Base-by-base conservation (phyloP, 2,888 invertebrate genomes). In the Nymphalis urticae region DNA sequence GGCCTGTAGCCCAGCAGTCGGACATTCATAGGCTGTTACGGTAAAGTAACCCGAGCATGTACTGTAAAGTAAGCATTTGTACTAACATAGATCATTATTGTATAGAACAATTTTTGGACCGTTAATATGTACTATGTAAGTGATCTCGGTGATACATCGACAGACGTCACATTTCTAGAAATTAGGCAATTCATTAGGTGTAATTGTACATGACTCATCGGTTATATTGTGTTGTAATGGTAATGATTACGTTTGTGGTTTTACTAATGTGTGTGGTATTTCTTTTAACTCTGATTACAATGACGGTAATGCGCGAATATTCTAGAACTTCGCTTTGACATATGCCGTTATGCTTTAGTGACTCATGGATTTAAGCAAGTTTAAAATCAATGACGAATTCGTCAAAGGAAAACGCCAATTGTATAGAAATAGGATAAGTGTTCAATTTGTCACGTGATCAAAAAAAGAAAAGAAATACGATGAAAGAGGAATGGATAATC, bases 181-280 rank as follows among this genome's bases (percentile, higher is more conserved):
- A 88, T 90, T 87, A 87, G 88, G 87, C 90, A 89, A 90, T 88
- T 91, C 91, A 91, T 92, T 91, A 92, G 80, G 75, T 80, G 80
- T 86, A 85, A 91, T 92, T 92, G 92, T 91, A 74, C 76, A 75
- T 92, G 91, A 92, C 74, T 90, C 89, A 87, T 88, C 88, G 73
- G 76, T 75, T 73, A 72, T 71, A 72, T 75, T 76, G 74, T 78
- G 75, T 73, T 73, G 71, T 77, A 75, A 77, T 75, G 76, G 78
- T 74, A 72, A 70, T 66, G 67, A 68, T 71, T 66, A 70, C 56
- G 32, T 65, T 68, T 65, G 73, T 67, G 71, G 66, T 64, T 21
- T 50, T 60, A 51, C 32, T 68, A 59, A 66, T 60, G 62, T 67
- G 66, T 59, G 72, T 54, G 71, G 68, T 58, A 64, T 64, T 58